Evolutionary conservation across 2,888 invertebrate species (phyloP).

Genomic region (Hydrotaea diabolus): DNA sequence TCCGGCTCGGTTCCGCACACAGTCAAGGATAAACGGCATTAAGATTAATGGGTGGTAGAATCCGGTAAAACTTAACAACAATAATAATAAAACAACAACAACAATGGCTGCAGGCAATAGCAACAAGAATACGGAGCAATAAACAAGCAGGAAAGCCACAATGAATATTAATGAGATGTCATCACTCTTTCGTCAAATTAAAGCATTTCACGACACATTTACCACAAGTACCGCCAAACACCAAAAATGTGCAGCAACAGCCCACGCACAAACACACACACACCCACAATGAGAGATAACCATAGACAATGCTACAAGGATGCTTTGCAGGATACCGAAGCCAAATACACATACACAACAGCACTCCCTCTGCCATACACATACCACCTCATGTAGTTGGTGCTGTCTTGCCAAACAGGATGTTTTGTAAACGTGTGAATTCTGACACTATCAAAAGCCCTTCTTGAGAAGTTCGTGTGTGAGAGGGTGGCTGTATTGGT

Average conservation of each 20-base stretch:
- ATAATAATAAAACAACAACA: constrained; percentile 34
- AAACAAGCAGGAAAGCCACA: constrained; percentile 70
- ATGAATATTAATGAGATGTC: constrained; percentile 81
- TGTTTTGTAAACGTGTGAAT: constrained; percentile 61
- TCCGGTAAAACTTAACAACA: constrained; percentile 56
- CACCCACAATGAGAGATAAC: constrained; percentile 28
- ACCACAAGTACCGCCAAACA: constrained; percentile 57
- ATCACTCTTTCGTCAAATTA: constrained; percentile 80
- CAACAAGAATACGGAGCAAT: constrained; percentile 37
- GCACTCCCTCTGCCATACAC: constrained; percentile 23
- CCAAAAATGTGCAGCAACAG: constrained; percentile 19
- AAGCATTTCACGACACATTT: constrained; percentile 71
- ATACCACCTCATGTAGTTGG: constrained; percentile 40
- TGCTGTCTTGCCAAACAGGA: constrained; percentile 55
- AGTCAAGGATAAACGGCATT: constrained; percentile 59
- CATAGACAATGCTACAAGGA: neutral
- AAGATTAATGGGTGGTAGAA: constrained; percentile 66
- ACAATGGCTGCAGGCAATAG: constrained; percentile 23
- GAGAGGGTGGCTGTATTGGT: neutral
- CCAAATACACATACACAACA: neutral
- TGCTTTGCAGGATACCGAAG: neutral
- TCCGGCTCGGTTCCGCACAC: constrained; percentile 45
- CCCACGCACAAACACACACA: constrained; percentile 27
- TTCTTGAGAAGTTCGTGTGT: neutral
- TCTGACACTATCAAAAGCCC: constrained; percentile 48